Evolutionary conservation across 2,797 vertebrate species (phyloP).

Genomic region (Tamandua tetradactyla): DNA sequence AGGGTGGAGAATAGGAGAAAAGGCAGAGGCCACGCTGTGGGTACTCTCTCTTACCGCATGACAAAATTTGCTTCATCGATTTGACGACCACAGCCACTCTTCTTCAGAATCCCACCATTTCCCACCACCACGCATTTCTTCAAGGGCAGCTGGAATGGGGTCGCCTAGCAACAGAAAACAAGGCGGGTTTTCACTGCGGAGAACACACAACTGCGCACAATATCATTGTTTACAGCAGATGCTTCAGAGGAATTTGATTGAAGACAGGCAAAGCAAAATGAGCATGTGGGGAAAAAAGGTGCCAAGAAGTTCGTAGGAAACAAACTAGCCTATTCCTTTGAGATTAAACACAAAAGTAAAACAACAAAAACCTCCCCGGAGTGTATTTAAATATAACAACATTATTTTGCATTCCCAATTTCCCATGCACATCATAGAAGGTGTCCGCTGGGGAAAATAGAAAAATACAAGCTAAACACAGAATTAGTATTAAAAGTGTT

Average conservation of each 20-base stretch:
- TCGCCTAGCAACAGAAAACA: slow-evolving; percentile 91
- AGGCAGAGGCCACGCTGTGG: slow-evolving; percentile 45
- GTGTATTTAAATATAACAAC: slow-evolving; percentile 26
- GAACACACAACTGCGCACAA: slow-evolving; percentile 74
- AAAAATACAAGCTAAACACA: slow-evolving; percentile 30
- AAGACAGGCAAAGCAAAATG: slow-evolving; percentile 5
- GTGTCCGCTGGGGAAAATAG: neutral
- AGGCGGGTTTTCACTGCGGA: slow-evolving; percentile 80
- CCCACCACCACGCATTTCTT: slow-evolving; percentile 98
- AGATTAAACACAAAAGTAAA: neutral
- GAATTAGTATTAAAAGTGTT: slow-evolving; percentile 28
- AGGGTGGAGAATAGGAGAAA: neutral
- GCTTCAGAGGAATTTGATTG: neutral
- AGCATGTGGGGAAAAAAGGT: slow-evolving; percentile 23
- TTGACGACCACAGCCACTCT: slow-evolving; percentile 92
- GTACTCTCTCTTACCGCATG: slow-evolving; percentile 91
- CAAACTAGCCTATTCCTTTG: neutral
- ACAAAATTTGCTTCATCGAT: slow-evolving; percentile 96
- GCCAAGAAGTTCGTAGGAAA: neutral
- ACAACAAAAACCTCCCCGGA: neutral
- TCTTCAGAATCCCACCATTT: slow-evolving; percentile 95
- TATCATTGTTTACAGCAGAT: slow-evolving; percentile 75
- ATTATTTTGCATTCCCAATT: neutral
- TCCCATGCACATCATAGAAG: neutral
- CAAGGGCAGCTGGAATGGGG: slow-evolving; percentile 93